phyloP scores from a whole-genome alignment of 2,888 invertebrate genomes.

The Cataglyphis altisquamis region DNA sequence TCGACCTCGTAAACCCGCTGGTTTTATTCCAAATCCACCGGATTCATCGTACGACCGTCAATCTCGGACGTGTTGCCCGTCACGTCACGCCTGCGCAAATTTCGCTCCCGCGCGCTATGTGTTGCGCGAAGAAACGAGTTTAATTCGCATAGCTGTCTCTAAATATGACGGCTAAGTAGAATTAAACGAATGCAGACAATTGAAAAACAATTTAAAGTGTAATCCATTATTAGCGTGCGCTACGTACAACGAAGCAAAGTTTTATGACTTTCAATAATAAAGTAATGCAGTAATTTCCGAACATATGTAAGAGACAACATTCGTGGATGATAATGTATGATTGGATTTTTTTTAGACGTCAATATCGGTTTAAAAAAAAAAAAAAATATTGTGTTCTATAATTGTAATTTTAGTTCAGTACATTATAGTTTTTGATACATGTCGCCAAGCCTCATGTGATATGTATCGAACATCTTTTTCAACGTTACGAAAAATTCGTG shows the following conservation, averaged over 20 bases:
- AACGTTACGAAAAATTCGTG: background rate
- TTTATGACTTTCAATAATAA: background rate
- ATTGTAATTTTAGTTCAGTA: background rate
- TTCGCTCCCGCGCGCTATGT: background rate
- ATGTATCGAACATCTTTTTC: background rate
- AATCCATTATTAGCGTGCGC: background rate
- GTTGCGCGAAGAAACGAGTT: slow-evolving; percentile 29
- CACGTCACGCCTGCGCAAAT: slow-evolving; percentile 34
- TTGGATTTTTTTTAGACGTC: background rate
- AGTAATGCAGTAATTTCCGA: background rate
- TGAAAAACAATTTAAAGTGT: background rate
- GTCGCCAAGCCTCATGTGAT: background rate
- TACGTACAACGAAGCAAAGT: background rate
- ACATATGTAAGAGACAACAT: background rate
- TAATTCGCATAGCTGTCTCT: background rate
- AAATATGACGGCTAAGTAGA: background rate
- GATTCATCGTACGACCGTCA: slow-evolving; percentile 34
- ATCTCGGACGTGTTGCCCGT: slow-evolving; percentile 31
- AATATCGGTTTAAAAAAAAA: background rate
- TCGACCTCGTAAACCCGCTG: slow-evolving; percentile 53
- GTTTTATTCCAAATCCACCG: slow-evolving; percentile 54
- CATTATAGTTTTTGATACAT: background rate
- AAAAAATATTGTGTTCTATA: background rate
- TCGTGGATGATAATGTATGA: background rate
- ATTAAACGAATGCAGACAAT: background rate